Percentiles rank a stretch among this genome's conserved stretches.
These are phyloP conservation scores for Dorcus hopei DNA, from an alignment of 2,888 invertebrate species.

Conservation along the genomic window DNA sequence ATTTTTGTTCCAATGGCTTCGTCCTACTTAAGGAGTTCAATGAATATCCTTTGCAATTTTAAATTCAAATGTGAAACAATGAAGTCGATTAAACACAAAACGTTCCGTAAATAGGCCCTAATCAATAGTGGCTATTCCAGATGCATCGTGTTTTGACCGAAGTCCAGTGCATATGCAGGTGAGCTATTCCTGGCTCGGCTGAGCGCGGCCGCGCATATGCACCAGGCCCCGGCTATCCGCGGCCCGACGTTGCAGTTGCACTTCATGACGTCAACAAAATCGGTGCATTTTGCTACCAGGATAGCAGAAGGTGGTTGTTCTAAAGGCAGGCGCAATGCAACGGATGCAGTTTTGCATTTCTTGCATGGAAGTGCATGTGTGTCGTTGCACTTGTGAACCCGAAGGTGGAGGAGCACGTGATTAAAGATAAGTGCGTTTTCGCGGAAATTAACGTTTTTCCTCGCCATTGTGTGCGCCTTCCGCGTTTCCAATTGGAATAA, in stretches of 20 bases:
- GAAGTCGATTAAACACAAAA: too few relatives aligned
- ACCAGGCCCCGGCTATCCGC: constrained; percentile 45
- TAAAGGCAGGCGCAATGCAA: constrained; percentile 31
- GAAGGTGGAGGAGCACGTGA: background rate
- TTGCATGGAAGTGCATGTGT: constrained; percentile 5
- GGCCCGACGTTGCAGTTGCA: constrained; percentile 31
- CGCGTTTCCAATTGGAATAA: too few relatives aligned
- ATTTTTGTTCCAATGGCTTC: too few relatives aligned
- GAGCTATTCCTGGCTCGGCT: constrained; percentile 22
- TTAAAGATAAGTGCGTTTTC: background rate
- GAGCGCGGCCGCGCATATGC: constrained; percentile 41
- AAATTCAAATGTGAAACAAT: too few relatives aligned
- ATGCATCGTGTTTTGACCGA: background rate
- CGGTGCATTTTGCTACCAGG: constrained; percentile 40
- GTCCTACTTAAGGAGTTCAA: too few relatives aligned
- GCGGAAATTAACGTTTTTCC: background rate
- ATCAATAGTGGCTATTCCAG: background rate
- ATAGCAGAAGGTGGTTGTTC: constrained; percentile 35
- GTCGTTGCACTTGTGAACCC: constrained; percentile 1
- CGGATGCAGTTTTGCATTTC: background rate
- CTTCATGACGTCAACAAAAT: constrained; percentile 37
- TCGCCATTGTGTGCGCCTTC: too few relatives aligned
- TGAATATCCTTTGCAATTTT: too few relatives aligned
- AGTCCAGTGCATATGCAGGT: constrained; percentile 30
- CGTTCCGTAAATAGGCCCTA: background rate